Conservation (phyloP, 2,797 vertebrate genomes). For the Miopithecus talapoin region DNA sequence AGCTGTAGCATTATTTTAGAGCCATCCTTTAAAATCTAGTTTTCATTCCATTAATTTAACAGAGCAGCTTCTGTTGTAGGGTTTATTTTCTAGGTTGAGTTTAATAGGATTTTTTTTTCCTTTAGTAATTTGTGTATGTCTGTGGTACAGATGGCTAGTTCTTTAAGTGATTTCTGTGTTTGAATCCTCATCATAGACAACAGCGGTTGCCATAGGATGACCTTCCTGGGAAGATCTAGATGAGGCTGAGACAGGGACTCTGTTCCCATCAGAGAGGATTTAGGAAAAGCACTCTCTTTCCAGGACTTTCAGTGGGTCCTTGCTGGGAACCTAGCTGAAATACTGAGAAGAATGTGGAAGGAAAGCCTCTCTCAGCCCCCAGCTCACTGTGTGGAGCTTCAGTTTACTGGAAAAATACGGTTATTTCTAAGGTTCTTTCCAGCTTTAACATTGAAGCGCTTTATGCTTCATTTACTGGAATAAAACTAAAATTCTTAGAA, state of each 20-base stretch:
- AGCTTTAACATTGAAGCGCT: neutral
- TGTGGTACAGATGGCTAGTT: accelerated
- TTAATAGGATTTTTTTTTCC: too few species aligned
- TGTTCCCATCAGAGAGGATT: accelerated
- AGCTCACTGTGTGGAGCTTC: neutral
- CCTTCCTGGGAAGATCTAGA: too few species aligned
- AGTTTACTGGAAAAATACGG: neutral
- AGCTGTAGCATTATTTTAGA: neutral
- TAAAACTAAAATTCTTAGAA: neutral
- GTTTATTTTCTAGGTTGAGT: neutral
- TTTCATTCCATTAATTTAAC: neutral
- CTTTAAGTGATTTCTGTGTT: too few species aligned
- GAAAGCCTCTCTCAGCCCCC: too few species aligned
- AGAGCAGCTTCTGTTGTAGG: neutral
- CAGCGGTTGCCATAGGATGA: accelerated
- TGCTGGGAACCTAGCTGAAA: too few species aligned
- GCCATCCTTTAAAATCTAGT: neutral
- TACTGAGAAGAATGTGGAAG: neutral
- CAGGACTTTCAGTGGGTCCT: accelerated
- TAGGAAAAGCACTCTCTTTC: accelerated
- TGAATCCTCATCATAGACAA: neutral
- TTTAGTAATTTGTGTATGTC: neutral
- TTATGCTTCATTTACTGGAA: neutral
- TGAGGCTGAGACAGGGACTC: too few species aligned
- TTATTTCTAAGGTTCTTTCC: neutral